Percentiles rank a stretch among this genome's conserved stretches.
Evolutionary conservation across 2,888 invertebrate genomes (phyloP).

Genomic region (Agrochola litura): DNA sequence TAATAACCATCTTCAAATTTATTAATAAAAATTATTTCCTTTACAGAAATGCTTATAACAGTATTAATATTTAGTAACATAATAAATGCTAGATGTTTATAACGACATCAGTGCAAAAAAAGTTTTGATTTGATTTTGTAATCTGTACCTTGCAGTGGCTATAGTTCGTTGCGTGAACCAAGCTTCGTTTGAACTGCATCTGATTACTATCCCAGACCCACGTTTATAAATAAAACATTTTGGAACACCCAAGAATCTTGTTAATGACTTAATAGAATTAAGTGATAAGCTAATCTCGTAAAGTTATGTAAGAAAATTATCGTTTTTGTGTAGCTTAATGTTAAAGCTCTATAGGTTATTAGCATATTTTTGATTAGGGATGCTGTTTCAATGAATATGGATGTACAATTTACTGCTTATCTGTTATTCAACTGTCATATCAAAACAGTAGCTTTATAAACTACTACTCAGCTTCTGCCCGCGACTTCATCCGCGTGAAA

Average conservation of each 20-base stretch:
- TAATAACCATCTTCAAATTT: not conserved
- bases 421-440: not conserved
- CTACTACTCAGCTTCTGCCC: no score
- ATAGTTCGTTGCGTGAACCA: constrained; percentile 8
- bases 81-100: constrained; percentile 36
- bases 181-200: constrained; percentile 24
- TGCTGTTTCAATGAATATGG: constrained; percentile 8
- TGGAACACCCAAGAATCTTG: constrained; percentile 32
- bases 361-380: not conserved
- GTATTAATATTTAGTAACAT: constrained; percentile 29
- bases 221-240: constrained; percentile 14
- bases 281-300: constrained; percentile 39
- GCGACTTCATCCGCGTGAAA: no score
- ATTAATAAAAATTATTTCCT: constrained; percentile 19
- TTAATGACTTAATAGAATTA: constrained; percentile 34
- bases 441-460: not conserved
- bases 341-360: not conserved
- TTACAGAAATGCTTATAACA: constrained; percentile 3
- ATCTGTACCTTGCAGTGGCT: constrained; percentile 11
- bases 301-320: constrained; percentile 24
- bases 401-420: not conserved
- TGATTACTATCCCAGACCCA: constrained; percentile 10
- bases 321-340: constrained; percentile 5
- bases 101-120: constrained; percentile 34
- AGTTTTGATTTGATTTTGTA: constrained; percentile 44